These are phyloP conservation scores for Drosophila anomalipes DNA, from an alignment of 2,888 invertebrate genomes.

Conservation along the genomic window DNA sequence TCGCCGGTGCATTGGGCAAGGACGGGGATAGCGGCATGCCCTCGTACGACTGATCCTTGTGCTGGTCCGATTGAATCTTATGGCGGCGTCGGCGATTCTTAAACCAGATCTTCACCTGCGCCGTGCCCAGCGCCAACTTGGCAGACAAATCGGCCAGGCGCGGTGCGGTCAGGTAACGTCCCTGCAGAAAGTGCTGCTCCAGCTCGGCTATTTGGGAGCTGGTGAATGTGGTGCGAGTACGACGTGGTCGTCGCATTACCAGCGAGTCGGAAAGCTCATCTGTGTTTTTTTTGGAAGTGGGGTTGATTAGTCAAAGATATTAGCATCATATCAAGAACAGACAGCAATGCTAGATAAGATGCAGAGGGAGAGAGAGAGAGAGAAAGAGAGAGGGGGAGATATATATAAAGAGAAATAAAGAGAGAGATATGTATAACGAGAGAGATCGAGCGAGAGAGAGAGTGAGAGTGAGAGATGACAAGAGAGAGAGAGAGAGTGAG, in stretches of 20 bases:
- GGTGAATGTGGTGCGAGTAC: slow-evolving; percentile 80
- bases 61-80: slow-evolving; percentile 74
- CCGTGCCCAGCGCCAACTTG: slow-evolving; percentile 70
- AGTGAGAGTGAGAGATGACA: no score
- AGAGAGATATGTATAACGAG: no score
- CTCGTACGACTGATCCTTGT: slow-evolving; percentile 70
- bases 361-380: background rate
- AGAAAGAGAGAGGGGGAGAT: background rate
- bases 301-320: background rate
- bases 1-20: slow-evolving; percentile 39
- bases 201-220: slow-evolving; percentile 75
- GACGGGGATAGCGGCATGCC: slow-evolving; percentile 72
- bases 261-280: slow-evolving; percentile 74
- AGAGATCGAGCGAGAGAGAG: no score
- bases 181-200: slow-evolving; percentile 77
- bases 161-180: slow-evolving; percentile 73
- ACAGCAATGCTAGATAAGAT: no score
- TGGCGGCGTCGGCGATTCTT: slow-evolving; percentile 81
- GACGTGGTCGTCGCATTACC: slow-evolving; percentile 77
- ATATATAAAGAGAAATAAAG: no score
- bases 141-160: slow-evolving; percentile 73
- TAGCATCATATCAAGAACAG: background rate
- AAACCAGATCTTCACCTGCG: slow-evolving; percentile 81
- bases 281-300: slow-evolving; percentile 12
- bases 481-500: no score